These are phyloP conservation scores for Siniperca undulata DNA, from an alignment of 2,797 vertebrate species.

Conservation along the genomic window DNA sequence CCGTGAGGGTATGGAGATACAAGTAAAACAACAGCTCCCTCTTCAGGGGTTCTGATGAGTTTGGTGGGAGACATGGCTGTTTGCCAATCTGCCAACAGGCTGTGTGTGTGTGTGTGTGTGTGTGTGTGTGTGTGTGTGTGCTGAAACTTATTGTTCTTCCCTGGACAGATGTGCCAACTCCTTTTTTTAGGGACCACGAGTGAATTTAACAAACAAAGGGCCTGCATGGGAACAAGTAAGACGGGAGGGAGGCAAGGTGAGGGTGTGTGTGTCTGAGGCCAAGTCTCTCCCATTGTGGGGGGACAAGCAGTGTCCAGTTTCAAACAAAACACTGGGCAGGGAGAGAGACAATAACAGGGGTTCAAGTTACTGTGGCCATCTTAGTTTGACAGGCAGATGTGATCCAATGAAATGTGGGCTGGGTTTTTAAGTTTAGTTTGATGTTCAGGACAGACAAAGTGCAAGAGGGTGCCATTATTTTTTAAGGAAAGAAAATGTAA, in stretches of 20 bases:
- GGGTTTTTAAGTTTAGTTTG: slow-evolving; percentile 11
- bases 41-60: slow-evolving; percentile 62
- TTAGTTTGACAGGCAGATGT: slow-evolving; percentile 52
- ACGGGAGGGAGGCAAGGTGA: slow-evolving; percentile 3
- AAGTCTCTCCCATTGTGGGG: slow-evolving; percentile 33
- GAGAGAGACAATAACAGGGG: slow-evolving; percentile 56
- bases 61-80: slow-evolving; percentile 55
- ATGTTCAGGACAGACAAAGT: not conserved
- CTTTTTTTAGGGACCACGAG: slow-evolving; percentile 45
- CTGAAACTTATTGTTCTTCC: slow-evolving; percentile 60
- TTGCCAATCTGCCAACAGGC: slow-evolving; percentile 48
- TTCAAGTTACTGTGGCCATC: slow-evolving; percentile 60
- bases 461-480: not conserved
- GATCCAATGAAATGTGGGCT: slow-evolving; percentile 30
- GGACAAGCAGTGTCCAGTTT: slow-evolving; percentile 67
- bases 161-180: slow-evolving; percentile 60
- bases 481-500: not conserved
- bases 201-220: slow-evolving; percentile 64
- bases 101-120: slow-evolving; percentile 22
- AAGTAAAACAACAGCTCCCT: slow-evolving; percentile 77
- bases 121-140: too few species aligned
- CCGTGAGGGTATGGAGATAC: slow-evolving; percentile 7
- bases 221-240: slow-evolving; percentile 33
- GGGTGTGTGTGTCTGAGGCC: slow-evolving; percentile 2
- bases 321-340: slow-evolving; percentile 63